These are phyloP conservation scores for Ornithoptera priamus DNA, from an alignment of 2,888 invertebrate species.

Conservation along the genomic window DNA sequence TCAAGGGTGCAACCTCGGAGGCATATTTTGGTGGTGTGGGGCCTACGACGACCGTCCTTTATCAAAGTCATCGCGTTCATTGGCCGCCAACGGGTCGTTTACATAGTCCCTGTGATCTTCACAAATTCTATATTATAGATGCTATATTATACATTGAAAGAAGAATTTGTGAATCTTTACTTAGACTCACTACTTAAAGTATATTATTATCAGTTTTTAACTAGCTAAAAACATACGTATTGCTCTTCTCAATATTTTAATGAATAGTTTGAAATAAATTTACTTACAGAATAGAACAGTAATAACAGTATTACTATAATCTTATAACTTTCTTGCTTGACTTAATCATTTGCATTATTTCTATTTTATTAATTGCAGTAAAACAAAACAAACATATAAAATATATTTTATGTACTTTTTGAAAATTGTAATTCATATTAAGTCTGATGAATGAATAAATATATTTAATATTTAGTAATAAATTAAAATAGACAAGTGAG, in stretches of 20 bases:
- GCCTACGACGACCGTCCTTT: slow-evolving; percentile 53
- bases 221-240: background rate
- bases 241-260: background rate
- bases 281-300: background rate
- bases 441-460: no score
- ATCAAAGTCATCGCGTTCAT: slow-evolving; percentile 74
- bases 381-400: no score
- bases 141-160: background rate
- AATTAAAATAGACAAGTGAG: no score
- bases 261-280: background rate
- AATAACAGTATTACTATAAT: background rate
- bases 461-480: no score
- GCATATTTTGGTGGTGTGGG: slow-evolving; percentile 55
- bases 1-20: slow-evolving; percentile 49
- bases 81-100: slow-evolving; percentile 70
- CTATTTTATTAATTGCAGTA: no score
- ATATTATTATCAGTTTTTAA: background rate
- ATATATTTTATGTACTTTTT: no score
- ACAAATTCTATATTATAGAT: slow-evolving; percentile 22
- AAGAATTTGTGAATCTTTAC: background rate
- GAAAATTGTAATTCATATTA: no score
- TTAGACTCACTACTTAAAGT: background rate
- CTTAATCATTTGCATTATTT: background rate
- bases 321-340: background rate
- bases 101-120: slow-evolving; percentile 39